These are phyloP conservation scores for Orchesella flavescens DNA, from an alignment of 2,888 invertebrate genomes.

Conservation along the genomic window DNA sequence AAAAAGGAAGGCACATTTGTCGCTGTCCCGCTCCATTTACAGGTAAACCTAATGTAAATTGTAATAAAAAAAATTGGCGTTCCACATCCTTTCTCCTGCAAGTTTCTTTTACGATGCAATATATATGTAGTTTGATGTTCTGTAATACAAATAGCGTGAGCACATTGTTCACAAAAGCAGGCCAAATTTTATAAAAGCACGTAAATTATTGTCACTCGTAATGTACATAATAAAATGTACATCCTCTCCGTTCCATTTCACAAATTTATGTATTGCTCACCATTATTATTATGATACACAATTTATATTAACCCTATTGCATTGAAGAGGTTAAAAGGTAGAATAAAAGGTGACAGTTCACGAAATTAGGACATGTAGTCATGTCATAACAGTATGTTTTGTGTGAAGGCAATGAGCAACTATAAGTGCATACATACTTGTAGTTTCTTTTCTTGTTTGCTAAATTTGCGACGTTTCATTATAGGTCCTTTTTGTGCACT, in stretches of 20 bases:
- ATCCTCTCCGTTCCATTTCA: not conserved
- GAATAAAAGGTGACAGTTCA: conserved; percentile 1
- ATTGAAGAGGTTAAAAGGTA: not conserved
- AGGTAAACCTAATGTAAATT: conserved; percentile 75
- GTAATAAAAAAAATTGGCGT: too few species aligned
- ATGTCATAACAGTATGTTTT: too few species aligned
- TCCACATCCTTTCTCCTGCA: too few species aligned
- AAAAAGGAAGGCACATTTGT: conserved; percentile 78
- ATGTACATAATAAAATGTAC: not conserved
- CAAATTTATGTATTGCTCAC: too few species aligned
- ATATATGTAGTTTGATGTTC: not conserved
- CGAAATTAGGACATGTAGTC: too few species aligned
- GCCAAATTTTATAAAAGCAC: not conserved
- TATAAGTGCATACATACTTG: too few species aligned
- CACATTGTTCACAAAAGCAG: not conserved
- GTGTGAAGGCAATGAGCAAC: too few species aligned
- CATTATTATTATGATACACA: too few species aligned
- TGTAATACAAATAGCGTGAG: not conserved
- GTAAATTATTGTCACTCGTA: not conserved
- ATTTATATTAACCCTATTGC: too few species aligned
- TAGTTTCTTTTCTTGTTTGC: too few species aligned
- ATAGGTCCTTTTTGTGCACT: conserved; percentile 86
- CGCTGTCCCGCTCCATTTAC: conserved; percentile 83
- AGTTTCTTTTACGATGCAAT: too few species aligned
- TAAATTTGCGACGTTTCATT: conserved; percentile 50